Conservation (phyloP, 2,888 invertebrate genomes). For the Pelosia muscerda region DNA sequence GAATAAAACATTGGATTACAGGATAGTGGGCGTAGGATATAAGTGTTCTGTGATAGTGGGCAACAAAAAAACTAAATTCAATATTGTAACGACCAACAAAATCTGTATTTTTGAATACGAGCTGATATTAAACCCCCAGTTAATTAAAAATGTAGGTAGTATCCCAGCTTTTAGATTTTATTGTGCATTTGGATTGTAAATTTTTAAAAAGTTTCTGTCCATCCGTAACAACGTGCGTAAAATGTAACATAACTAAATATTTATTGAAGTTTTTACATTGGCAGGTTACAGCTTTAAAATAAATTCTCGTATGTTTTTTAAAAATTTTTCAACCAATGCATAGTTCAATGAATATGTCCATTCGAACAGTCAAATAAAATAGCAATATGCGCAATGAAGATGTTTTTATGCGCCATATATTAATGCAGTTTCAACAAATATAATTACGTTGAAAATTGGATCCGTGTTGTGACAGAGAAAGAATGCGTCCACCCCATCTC, state of each 20-base stretch:
- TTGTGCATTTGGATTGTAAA: background rate
- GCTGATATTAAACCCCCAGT: constrained; percentile 52
- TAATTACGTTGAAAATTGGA: background rate
- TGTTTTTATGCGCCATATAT: background rate
- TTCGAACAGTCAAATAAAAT: background rate
- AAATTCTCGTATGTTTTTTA: background rate
- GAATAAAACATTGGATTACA: constrained; percentile 60
- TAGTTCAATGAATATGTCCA: background rate
- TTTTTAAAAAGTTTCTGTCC: constrained; percentile 4
- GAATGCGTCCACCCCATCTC: too few species aligned
- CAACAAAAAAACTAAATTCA: constrained; percentile 45
- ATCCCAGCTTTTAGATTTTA: constrained; percentile 26
- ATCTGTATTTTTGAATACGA: constrained; percentile 43
- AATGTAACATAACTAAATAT: constrained; percentile 4
- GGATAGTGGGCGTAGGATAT: constrained; percentile 35
- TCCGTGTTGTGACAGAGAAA: too few species aligned
- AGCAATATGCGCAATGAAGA: background rate
- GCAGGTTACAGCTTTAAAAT: background rate
- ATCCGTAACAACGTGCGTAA: background rate
- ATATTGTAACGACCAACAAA: constrained; percentile 54
- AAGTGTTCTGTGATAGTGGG: too few species aligned
- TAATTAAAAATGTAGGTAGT: constrained; percentile 52
- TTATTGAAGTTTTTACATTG: constrained; percentile 1
- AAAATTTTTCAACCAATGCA: background rate
- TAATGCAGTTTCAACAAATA: background rate